Conservation (phyloP, 2,888 invertebrate genomes). For the Argynnis bischoffii region DNA sequence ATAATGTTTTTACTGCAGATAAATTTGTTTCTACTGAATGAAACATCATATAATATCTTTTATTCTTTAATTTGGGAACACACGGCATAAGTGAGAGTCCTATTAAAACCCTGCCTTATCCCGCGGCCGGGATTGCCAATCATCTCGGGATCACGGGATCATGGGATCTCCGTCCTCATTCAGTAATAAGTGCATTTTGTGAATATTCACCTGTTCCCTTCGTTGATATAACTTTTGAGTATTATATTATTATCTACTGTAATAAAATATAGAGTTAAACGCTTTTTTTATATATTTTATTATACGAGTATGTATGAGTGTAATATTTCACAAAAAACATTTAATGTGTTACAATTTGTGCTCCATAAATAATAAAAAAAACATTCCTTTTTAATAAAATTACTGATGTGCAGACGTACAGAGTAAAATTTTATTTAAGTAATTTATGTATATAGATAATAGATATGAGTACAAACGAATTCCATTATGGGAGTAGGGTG, state of each 20-base stretch:
- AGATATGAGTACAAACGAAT: background rate
- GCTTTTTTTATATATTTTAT: no score
- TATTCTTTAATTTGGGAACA: slow-evolving; percentile 23
- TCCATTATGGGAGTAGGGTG: slow-evolving; percentile 14
- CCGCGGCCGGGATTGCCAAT: slow-evolving; percentile 65
- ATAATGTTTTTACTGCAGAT: no score
- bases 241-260: background rate
- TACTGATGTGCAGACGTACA: no score
- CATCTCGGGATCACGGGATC: slow-evolving; percentile 60
- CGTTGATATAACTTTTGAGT: background rate
- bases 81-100: slow-evolving; percentile 48
- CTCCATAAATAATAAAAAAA: background rate
- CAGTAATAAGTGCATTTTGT: slow-evolving; percentile 49
- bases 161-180: slow-evolving; percentile 34
- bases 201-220: slow-evolving; percentile 39
- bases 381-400: background rate
- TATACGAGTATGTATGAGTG: no score
- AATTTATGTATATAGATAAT: background rate
- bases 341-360: no score
- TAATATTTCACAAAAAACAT: no score
- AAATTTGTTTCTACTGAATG: background rate
- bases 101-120: slow-evolving; percentile 59
- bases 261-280: no score
- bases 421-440: no score
- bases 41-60: background rate